Evolutionary conservation across 2,888 invertebrate genomes (phyloP).

Genomic region (Strigamia maritima): DNA sequence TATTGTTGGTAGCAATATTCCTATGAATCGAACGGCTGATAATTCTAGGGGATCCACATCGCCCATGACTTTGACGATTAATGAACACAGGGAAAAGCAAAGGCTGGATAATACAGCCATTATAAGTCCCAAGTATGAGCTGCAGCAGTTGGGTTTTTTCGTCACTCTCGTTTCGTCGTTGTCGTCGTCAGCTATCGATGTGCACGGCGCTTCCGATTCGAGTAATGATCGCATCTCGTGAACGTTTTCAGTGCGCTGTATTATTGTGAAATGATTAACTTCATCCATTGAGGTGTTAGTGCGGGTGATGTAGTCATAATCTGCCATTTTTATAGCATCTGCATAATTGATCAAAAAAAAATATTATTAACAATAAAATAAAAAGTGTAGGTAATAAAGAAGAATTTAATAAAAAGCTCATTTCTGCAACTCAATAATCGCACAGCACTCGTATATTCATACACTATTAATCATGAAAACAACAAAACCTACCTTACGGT

Average conservation of each 20-base stretch:
- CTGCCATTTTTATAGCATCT: background rate
- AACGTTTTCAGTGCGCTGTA: background rate
- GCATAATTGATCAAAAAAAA: background rate
- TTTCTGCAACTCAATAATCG: no score
- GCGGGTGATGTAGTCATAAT: conserved; percentile 21
- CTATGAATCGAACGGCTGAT: conserved; percentile 81
- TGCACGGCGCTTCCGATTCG: background rate
- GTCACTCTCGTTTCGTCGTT: background rate
- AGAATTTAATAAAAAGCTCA: no score
- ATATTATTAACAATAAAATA: no score
- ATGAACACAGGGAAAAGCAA: conserved; percentile 85
- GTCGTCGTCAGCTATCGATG: background rate
- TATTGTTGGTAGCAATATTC: conserved; percentile 78
- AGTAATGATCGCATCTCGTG: background rate
- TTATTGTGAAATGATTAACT: background rate
- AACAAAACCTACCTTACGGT: no score
- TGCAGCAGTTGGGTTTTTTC: conserved; percentile 48
- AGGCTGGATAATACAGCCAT: conserved; percentile 81
- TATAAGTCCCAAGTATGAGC: conserved; percentile 76
- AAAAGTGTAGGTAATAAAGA: no score
- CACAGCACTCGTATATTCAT: no score
- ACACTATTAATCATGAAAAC: no score
- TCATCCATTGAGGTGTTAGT: background rate
- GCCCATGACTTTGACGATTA: conserved; percentile 78
- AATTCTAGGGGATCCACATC: conserved; percentile 84